Evolutionary conservation across 2,888 invertebrate genomes (phyloP), one percentile per base, ranked within the genome.

Genomic region (Aporophyla nigra): DNA sequence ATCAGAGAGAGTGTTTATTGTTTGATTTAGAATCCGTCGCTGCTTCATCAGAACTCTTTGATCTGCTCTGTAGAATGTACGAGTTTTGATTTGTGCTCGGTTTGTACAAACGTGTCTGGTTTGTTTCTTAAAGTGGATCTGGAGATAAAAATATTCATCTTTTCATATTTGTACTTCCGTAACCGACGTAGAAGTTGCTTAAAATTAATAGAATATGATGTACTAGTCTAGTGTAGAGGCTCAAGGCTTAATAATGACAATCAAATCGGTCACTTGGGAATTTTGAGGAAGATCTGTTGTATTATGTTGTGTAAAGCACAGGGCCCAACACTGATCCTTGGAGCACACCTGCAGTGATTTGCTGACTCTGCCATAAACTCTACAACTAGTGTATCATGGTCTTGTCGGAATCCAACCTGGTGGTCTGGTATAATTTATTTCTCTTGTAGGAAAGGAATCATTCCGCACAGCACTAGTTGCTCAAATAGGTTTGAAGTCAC

Each of bases 51-150:
- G 59, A 83, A 27, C 59, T 66, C 54, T 81, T 81, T 83, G 84
- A 83, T 81, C 46, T 69, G 68, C 21, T 65, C 53, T 68, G 59
- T 27, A 56, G 4, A 58, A 61, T 61, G 24, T 61, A 54, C 14
- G 65, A 69, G 54, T 73, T 83, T 69, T 73, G 65, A 83, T 72
- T 72, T 40, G 68, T 83, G 71, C 12, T 33, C 16, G 14, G 72
- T 69, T 62, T 83, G 54, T 78, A 51, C 61, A 40, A 40, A 21
- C 16, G 21, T 21, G 21, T 62, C 73, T 79, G 81, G 66, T 70
- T 70, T 83, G 5, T 61, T 62, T 78, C 66, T 56, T 16, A 46
- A 54, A 59, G 24, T 53, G n/a, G 19, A 14, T 56, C 54, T 59
- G 43, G 19, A 12, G 49, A 54, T 40, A 54, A 62, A 62, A 69